These are phyloP conservation scores for Neopelma chrysocephalum DNA, from an alignment of 2,797 vertebrate genomes.

Conservation along the genomic window DNA sequence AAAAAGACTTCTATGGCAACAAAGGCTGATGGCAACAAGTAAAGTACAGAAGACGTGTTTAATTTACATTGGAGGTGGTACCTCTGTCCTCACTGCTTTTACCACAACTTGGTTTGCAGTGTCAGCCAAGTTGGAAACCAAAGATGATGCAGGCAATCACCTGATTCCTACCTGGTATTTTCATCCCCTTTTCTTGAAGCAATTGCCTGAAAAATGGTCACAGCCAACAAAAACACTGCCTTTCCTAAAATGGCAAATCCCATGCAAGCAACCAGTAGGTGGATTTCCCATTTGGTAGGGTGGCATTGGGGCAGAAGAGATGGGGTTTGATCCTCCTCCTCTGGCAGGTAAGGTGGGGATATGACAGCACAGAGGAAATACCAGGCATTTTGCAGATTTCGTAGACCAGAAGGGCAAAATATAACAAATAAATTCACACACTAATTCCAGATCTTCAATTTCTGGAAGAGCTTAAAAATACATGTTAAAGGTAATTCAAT, in stretches of 20 bases:
- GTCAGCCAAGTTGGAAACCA: neutral
- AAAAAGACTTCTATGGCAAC: neutral
- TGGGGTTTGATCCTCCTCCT: neutral
- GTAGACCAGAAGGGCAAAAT: neutral
- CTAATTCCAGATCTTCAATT: neutral
- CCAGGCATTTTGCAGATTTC: neutral
- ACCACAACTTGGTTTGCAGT: neutral
- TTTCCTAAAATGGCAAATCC: neutral
- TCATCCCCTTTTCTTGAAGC: neutral
- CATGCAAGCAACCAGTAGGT: neutral
- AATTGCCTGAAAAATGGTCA: neutral
- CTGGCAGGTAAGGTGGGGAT: neutral
- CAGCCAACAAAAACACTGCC: neutral
- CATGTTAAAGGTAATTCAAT: neutral
- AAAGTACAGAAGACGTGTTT: neutral
- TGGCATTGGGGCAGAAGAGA: neutral
- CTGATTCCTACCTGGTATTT: neutral
- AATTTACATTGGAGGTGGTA: neutral
- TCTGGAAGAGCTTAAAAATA: neutral
- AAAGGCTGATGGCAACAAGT: neutral
- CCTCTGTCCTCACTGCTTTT: neutral
- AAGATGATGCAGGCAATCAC: neutral
- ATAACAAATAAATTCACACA: neutral
- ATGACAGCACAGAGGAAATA: neutral
- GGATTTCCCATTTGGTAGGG: neutral